Evolutionary conservation across 2,797 vertebrate genomes (phyloP).

Genomic region (Chromis chromis): DNA sequence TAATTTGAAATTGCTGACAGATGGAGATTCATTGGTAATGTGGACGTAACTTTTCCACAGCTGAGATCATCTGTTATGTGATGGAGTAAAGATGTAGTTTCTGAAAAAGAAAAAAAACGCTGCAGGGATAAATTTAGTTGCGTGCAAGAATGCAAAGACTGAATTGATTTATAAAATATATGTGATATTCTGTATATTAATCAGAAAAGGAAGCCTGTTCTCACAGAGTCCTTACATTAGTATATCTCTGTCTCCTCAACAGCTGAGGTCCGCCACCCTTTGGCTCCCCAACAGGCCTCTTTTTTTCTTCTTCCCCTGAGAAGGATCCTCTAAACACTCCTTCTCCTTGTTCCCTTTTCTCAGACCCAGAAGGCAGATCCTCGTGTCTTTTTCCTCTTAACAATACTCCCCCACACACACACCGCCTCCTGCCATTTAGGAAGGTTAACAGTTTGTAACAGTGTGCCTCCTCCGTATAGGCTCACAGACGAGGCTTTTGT

Average conservation of each 20-base stretch:
- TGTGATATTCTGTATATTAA: background rate
- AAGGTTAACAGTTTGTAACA: constrained; percentile 76
- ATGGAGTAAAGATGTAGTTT: constrained; percentile 7
- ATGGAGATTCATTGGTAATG: constrained; percentile 60
- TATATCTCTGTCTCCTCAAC: constrained; percentile 20
- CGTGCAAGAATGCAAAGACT: background rate
- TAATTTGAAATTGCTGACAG: constrained; percentile 78
- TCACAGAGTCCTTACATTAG: constrained; percentile 48
- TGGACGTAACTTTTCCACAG: constrained; percentile 52
- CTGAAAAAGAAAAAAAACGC: background rate
- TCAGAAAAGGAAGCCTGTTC: constrained; percentile 1
- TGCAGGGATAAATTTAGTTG: background rate
- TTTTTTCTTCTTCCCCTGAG: constrained; percentile 60
- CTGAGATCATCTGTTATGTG: constrained; percentile 56
- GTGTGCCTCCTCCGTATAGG: constrained; percentile 67
- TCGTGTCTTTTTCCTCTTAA: constrained; percentile 61
- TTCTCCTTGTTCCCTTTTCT: constrained; percentile 65
- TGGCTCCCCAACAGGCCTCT: constrained; percentile 55
- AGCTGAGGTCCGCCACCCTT: constrained; percentile 60
- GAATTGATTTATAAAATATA: constrained; percentile 1
- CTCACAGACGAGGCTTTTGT: constrained; percentile 77
- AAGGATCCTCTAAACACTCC: constrained; percentile 71
- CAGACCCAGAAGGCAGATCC: constrained; percentile 65
- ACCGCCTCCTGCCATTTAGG: constrained; percentile 70
- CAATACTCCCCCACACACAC: constrained; percentile 59